Base-by-base conservation (phyloP, 1,140 invertebrate species). In the Drosophila santomea region DNA sequence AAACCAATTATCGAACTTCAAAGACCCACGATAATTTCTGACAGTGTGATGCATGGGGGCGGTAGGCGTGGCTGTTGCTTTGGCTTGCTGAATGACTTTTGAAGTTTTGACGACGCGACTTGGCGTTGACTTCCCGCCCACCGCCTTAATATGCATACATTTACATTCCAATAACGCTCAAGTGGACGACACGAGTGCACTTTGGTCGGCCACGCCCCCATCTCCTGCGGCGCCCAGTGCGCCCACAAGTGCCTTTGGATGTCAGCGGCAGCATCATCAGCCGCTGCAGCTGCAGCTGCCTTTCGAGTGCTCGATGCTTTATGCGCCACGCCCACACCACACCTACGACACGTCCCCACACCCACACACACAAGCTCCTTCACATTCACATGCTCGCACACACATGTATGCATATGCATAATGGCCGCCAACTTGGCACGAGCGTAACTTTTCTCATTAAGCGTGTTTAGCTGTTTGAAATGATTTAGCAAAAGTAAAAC, bases 131-230 rank as follows among this genome's bases (percentile, higher is more conserved):
- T 71, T 52, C 36, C 56, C 56, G 45, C 57, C 36, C 44, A 71
- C 67, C 62, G 66, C 75, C 74, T 72, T 85, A 78, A 89, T 78
- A 66, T 89, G 80, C 85, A 89, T 89, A 81, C 85, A 89, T 89
- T 89, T 89, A 81, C 85, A 89, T 89, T 89, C 85, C 85, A 89
- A 89, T 89, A 89, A 89, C 80, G 85, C 85, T 89, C 69, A 90
- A 89, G 85, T 89, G 85, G 85, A 74, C 77, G 85, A 55, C 81
- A 82, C 62, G 51, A 89, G 85, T 81, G 85, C 80, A 90, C 85
- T 89, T 43, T 64, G 85, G 59, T 52, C 67, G 69, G 35, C 67
- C 63, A 64, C 74, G 68, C 58, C 72, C 59, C 39, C 59, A n/a
- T 2, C 45, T 12, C 14, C 47, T 5, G 14, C 17, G 25, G 20